Evolutionary conservation across 2,113 vertebrate genomes (phyloP).

Genomic region (Geococcyx californianus): DNA sequence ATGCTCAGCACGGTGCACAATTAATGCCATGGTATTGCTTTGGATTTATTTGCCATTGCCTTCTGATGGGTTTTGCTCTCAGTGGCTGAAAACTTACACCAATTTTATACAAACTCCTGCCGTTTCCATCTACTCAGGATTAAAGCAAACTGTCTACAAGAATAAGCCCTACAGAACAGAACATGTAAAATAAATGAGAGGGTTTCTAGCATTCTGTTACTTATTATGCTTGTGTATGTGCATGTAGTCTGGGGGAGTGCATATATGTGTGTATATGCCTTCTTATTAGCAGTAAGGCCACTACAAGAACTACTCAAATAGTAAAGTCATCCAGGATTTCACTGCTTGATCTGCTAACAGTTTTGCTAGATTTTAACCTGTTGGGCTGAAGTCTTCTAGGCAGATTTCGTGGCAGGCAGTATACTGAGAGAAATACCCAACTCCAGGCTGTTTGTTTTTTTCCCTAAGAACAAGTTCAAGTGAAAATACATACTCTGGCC

Average conservation of each 20-base stretch:
- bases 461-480: neutral
- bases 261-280: fast-evolving
- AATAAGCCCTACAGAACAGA: slow-evolving; percentile 44
- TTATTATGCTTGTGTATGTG: neutral
- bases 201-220: neutral
- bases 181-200: slow-evolving; percentile 21
- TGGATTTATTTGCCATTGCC: slow-evolving; percentile 29
- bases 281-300: neutral
- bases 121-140: neutral
- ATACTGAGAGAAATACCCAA: neutral
- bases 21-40: slow-evolving; percentile 18
- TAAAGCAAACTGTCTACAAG: slow-evolving; percentile 3
- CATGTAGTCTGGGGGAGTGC: neutral
- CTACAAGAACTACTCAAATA: neutral
- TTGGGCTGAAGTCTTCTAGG: neutral
- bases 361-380: neutral
- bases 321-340: neutral
- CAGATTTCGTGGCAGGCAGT: neutral
- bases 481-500: neutral
- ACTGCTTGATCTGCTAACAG: neutral
- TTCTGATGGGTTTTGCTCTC: slow-evolving; percentile 26
- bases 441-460: neutral
- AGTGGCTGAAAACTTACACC: slow-evolving; percentile 12
- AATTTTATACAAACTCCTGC: slow-evolving; percentile 53
- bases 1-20: slow-evolving; percentile 36